Evolutionary conservation across 1,140 invertebrate genomes (phyloP), one percentile per base, ranked within the genome.

Genomic region (Coenobita brevimanus): DNA sequence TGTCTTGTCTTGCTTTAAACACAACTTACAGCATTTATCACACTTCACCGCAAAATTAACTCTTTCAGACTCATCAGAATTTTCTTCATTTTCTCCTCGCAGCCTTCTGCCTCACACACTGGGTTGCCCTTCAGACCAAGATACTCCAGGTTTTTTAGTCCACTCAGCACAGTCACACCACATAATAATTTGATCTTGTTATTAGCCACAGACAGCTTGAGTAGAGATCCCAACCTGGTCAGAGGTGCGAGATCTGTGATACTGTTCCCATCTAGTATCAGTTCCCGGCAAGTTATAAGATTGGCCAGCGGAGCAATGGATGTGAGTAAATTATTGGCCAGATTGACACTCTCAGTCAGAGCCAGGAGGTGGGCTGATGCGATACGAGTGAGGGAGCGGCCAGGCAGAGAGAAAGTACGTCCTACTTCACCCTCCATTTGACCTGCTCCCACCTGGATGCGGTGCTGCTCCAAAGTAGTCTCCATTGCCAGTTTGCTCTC

Each of bases 401-500:
- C 76, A 41, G 57, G 64, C 13, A 87, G 76, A 27, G 21, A 13
- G 54, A 87, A 87, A 15, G 54, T 69, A 27, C 71, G 54, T n/a
- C 57, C 71, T 38, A 6, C 24, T 17, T 73, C 75, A 24, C 57
- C 78, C n/a, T 15, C 38, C 30, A 86, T 64, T 36, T 75, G 50
- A n/a, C 17, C 67, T 50, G 6, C 24, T 21, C 60, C 75, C 33
- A 62, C 78, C 24, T 17, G 27, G 24, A 87, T 71, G 36, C 84
- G 60, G n/a, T 87, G 76, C 33, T 87, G 43, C 38, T 69, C 69
- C 3, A 87, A 64, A 13, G 84, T 27, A 0, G 84, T 87, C 78
- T 87, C 84, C 84, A 87, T 87, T 13, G 50, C 60, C 60, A 87
- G n/a, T 27, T 73, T 80, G 64, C 84, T 87, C 62, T 80, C 84